Base-by-base conservation (phyloP, 2,888 invertebrate genomes). In the Meiosimyza decipiens region DNA sequence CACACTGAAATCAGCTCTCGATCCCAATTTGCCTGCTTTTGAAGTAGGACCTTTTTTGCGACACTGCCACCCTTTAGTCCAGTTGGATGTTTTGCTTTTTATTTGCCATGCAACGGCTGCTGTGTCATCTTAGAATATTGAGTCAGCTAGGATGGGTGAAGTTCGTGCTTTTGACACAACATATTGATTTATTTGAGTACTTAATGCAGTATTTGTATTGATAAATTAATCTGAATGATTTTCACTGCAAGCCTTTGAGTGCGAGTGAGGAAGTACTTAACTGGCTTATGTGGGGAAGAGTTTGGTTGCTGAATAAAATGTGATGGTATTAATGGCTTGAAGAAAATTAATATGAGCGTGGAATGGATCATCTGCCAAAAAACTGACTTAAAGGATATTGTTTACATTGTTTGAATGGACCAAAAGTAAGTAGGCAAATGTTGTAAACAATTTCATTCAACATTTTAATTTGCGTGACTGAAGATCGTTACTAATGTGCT, bases 181-280 rank as follows among this genome's bases (percentile, higher is more conserved):
- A 16, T n/a, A 18, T 12, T 82, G 82, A 82, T 82, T 82, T 81
- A 82, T 82, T 79, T 74, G 73, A 64, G 74, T 67, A 68, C 73
- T 74, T 76, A 75, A 79, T 78, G 72, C 74, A 81, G 79, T 78
- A 78, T 78, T 79, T 77, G 77, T 79, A 80, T 80, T 79, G 80
- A 82, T 80, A 71, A 78, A 80, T 79, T 79, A 80, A 81, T 72
- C 77, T 71, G 70, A 74, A 74, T 75, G 78, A 80, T 64, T 65
- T 33, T 57, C 16, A 60, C 59, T 22, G 68, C 68, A 50, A 50
- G 50, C n/a, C 50, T 40, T 59, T 22, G 49, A 55, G 55, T 57
- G 57, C 47, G 49, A 59, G 16, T 65, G 13, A 11, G 47, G 22
- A 22, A 22, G 22, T 22, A 22, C 1, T 16, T 70, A 16, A n/a